Percentiles rank a stretch among this genome's conserved stretches.
Evolutionary conservation across 2,797 vertebrate species (phyloP).

Genomic region (Scyliorhinus canicula): DNA sequence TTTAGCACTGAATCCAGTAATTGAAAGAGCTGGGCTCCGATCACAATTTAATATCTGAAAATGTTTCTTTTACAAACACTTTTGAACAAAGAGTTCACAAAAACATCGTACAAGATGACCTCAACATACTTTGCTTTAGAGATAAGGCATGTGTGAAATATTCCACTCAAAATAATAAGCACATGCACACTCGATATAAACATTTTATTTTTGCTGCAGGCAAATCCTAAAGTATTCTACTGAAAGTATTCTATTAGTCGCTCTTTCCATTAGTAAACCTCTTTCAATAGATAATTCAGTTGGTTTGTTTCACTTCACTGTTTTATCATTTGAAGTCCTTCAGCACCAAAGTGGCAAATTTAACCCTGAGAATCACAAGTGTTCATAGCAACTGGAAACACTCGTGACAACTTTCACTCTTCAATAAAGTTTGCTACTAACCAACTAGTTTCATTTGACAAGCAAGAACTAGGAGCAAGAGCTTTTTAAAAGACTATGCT

Average conservation of each 20-base stretch:
- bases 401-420: background rate
- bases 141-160: background rate
- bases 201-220: background rate
- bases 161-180: slow-evolving; percentile 20
- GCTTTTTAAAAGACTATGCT: background rate
- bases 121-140: background rate
- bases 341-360: background rate
- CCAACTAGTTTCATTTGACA: background rate
- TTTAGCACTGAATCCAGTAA: background rate
- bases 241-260: background rate
- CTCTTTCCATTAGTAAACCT: background rate
- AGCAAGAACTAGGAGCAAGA: background rate
- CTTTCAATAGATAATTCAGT: background rate
- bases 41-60: background rate
- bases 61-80: background rate
- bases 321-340: background rate
- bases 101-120: background rate
- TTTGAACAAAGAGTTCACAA: background rate
- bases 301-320: background rate
- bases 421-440: background rate
- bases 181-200: background rate
- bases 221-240: background rate
- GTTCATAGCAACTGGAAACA: background rate
- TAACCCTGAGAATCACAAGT: background rate
- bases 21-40: background rate